Evolutionary conservation across 2,888 invertebrate genomes (phyloP), one percentile per base, ranked within the genome.

Genomic region (Nematopogon swammerdamellus): DNA sequence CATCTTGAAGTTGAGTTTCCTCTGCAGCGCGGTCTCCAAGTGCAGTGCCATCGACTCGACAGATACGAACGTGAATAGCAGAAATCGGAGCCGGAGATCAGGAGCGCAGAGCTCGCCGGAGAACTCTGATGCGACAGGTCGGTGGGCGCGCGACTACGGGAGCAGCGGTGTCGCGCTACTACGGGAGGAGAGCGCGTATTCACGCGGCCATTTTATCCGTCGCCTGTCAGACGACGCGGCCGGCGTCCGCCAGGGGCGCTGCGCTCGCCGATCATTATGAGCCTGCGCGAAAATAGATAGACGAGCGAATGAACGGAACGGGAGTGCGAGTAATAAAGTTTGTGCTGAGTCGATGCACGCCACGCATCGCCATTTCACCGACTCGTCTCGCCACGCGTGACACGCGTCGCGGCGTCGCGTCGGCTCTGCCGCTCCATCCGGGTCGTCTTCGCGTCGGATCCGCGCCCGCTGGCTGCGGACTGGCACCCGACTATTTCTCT

Each of bases 1-100:
- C 74, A 79, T 72, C 70, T 77, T 77, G 76, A 76, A 79, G 70
- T 75, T 77, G 58, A 79, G 66, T 72, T 77, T 77, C 57, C 79
- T 73, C 69, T 79, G 79, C 74, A 76, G 65, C 66, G 76, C 70
- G 52, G 79, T 79, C 68, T 77, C 79, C 64, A 79, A 67, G 57
- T 79, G 79, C 50, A 79, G 70, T 61, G 79, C 77, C 79, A 79
- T 76, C 62, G 56, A 54, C 54, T 14, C 36, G 36, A 14, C 3
- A 14, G 11, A 3, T 8, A 14, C 4, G 3, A 14, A 8, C 11
- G 36, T 14, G 8, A 14, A 4, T 25, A 8, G 11, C 36, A 36
- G 11, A 36, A 36, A 36, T 25, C n/a, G 25, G 4, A 25, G 5
- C 25, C 25, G 25, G 11, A 36, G 3, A 4, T 36, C 36, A 14